phyloP scores from a whole-genome alignment of 2,888 invertebrate genomes.

The Auanema sp. region DNA sequence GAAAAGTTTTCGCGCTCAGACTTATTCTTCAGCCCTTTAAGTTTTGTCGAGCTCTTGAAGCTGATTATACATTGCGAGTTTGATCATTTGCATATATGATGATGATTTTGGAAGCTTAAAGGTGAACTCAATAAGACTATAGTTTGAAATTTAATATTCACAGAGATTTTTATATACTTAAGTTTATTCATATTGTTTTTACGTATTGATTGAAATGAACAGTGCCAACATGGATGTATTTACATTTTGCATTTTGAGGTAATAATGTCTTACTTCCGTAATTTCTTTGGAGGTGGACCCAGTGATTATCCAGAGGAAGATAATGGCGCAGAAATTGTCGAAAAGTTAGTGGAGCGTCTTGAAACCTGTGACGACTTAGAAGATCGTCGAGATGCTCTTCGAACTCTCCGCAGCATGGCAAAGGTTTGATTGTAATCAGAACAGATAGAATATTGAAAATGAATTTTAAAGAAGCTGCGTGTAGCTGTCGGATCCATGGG shows the following conservation, averaged over 20 bases:
- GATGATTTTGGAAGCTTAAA: too few species aligned
- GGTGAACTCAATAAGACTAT: too few species aligned
- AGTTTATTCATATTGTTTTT: neutral
- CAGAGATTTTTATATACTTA: too few species aligned
- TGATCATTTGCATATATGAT: too few species aligned
- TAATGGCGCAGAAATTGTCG: slow-evolving; percentile 70
- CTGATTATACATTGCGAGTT: too few species aligned
- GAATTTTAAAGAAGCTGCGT: slow-evolving; percentile 78
- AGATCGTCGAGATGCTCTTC: slow-evolving; percentile 92
- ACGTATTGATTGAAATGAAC: neutral
- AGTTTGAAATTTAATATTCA: too few species aligned
- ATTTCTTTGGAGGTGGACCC: slow-evolving; percentile 54
- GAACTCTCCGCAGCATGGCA: slow-evolving; percentile 81
- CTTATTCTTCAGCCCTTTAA: too few species aligned
- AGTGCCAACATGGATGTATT: neutral
- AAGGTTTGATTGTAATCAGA: slow-evolving; percentile 62
- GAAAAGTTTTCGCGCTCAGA: too few species aligned
- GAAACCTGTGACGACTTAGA: slow-evolving; percentile 88
- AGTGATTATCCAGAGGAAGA: slow-evolving; percentile 41
- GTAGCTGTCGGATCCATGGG: slow-evolving; percentile 94
- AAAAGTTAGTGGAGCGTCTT: slow-evolving; percentile 87
- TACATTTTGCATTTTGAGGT: neutral
- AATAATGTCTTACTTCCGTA: slow-evolving; percentile 56
- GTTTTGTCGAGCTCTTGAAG: too few species aligned
- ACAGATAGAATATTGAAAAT: neutral